A percentile compares a stretch with the other conserved stretches of the same genome.
Conservation (phyloP, 2,888 invertebrate species). For the Ommatoiulus sabulosus region DNA sequence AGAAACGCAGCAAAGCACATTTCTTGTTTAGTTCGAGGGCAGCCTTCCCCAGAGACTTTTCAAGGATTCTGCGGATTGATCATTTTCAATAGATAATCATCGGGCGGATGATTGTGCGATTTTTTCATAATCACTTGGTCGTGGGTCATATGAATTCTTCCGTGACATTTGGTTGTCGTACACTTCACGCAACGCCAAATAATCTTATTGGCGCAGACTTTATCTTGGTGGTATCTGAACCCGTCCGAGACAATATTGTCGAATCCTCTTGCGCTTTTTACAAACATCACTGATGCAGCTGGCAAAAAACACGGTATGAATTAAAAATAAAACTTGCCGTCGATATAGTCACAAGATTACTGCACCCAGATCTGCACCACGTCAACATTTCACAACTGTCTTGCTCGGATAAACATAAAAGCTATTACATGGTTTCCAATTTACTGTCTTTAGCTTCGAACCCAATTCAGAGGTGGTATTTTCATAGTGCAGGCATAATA, state of each 20-base stretch:
- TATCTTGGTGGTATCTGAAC: constrained; percentile 35
- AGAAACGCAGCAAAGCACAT: too few relatives aligned
- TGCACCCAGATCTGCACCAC: background rate
- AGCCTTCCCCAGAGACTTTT: background rate
- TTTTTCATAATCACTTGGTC: constrained; percentile 40
- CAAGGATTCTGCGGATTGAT: background rate
- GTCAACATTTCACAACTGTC: background rate
- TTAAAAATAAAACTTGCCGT: background rate
- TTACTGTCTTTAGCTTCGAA: background rate
- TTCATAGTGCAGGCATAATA: background rate
- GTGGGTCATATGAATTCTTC: background rate
- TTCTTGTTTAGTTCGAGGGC: too few relatives aligned
- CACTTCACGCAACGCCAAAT: constrained; percentile 31
- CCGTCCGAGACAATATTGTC: constrained; percentile 31
- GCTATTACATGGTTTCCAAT: background rate
- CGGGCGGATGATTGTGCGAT: background rate
- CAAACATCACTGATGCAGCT: constrained; percentile 30
- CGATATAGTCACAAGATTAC: background rate
- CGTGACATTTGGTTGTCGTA: constrained; percentile 7
- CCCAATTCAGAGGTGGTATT: background rate
- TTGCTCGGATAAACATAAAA: background rate
- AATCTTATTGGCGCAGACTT: constrained; percentile 16
- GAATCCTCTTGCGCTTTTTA: constrained; percentile 40
- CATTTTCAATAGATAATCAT: background rate
- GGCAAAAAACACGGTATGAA: background rate